Evolutionary conservation across 2,113 vertebrate genomes (phyloP), one percentile per base, ranked within the genome.

Genomic region (Dasyprocta punctata): DNA sequence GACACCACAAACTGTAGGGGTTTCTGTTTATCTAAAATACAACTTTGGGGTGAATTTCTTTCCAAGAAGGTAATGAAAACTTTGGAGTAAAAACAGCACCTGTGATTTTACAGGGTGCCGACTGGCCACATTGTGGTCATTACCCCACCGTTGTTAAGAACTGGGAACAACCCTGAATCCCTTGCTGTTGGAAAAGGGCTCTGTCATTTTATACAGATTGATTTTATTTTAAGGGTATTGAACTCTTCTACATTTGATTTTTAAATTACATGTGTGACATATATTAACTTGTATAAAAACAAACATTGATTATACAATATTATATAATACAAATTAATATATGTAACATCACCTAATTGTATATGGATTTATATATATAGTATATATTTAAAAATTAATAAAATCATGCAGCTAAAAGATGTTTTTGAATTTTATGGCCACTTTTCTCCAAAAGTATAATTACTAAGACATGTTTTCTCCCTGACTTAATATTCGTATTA

Each of bases 21-120:
- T 89, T 86, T 93, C 78, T 94, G 56, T 52, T 78, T 16, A 26
- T 41, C 24, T 84, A 67, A 61, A 56, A 44, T 61, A 87, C 60
- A 69, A 75, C 36, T 9, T 33, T n/a, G 82, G 38, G 30, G 36
- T 30, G 14, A 90, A 38, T 75, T 11, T 86, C 71, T 89, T 30
- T 63, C 54, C 36, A 13, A 12, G 36, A 90, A 82, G 52, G 36
- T 30, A 77, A 49, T 65, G 26, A 80, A 85, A 80, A 52, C 19
- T n/a, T 93, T 44, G 38, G n/a, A 75, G 47, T 22, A 4, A 38
- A 63, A 24, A 30, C 26, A 54, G 36, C 86, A 13, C 8, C n/a
- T 63, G 19, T 41, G 28, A 63, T 71, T 67, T 44, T 56, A 28
- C 20, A 83, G n/a, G 44, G n/a, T 26, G 38, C 30, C n/a, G 26